Conservation (phyloP, 2,888 invertebrate species). For the Spialia ferax region DNA sequence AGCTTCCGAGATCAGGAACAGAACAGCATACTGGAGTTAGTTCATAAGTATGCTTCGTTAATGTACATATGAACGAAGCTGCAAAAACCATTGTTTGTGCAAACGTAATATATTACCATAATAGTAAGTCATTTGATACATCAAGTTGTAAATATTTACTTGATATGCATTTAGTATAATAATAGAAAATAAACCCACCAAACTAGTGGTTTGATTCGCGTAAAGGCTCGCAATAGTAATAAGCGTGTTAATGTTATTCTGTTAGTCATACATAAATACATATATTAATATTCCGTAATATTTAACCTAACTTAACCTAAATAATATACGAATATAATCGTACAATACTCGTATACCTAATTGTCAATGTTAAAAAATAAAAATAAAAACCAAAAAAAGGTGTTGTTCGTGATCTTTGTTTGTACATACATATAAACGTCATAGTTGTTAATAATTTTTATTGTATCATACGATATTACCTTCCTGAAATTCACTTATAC, state of each 20-base stretch:
- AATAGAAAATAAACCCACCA: not conserved
- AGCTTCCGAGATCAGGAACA: not conserved
- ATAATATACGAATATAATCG: no score
- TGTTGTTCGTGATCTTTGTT: no score
- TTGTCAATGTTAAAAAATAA: no score
- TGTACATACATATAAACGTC: no score
- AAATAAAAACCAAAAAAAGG: no score
- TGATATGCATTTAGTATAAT: not conserved
- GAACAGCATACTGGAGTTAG: not conserved
- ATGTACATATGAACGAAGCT: not conserved
- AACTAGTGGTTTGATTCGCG: not conserved
- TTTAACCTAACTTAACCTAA: no score
- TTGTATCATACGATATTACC: no score
- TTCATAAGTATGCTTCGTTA: not conserved
- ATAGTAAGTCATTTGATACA: not conserved
- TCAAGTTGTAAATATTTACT: not conserved
- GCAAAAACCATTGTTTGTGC: not conserved
- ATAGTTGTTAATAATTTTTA: no score
- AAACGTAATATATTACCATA: not conserved
- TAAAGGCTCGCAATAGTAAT: not conserved
- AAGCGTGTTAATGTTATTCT: not conserved
- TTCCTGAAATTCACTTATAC: no score
- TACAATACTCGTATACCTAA: no score
- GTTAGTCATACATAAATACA: no score
- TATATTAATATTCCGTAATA: no score